Conservation (phyloP, 2,797 vertebrate species). For the Denticeps clupeoides region DNA sequence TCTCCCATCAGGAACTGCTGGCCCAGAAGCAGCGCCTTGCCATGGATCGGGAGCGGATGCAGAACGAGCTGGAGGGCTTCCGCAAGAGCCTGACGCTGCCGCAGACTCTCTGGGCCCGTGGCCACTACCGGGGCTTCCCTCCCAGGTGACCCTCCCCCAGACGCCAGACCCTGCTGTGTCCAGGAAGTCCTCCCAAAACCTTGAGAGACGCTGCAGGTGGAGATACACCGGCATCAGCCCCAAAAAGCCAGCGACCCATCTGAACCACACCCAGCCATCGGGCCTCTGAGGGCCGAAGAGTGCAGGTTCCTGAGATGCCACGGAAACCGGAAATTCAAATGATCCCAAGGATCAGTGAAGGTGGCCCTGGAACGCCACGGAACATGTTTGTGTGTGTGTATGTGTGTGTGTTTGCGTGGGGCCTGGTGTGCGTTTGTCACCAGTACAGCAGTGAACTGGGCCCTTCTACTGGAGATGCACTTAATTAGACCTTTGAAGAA, state of each 20-base stretch:
- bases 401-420: no score
- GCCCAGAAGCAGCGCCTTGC: conserved; percentile 91
- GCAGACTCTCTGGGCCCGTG: conserved; percentile 80
- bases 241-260: conserved; percentile 2
- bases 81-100: conserved; percentile 96
- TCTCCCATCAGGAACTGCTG: conserved; percentile 73
- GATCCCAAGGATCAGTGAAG: no score
- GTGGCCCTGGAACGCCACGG: no score
- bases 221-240: conserved; percentile 4
- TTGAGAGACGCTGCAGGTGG: no score
- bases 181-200: conserved; percentile 6
- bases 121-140: conserved; percentile 91
- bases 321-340: no score
- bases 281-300: no score
- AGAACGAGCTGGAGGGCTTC: conserved; percentile 96
- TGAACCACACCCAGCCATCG: conserved; percentile 27
- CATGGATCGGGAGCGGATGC: conserved; percentile 83
- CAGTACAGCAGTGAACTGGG: no score
- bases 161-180: conserved; percentile 41
- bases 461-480: conserved; percentile 79
- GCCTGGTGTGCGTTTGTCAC: no score
- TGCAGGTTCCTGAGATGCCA: no score
- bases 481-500: conserved; percentile 66
- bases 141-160: conserved; percentile 81
- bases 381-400: no score